Base-by-base conservation (phyloP, 2,888 invertebrate species). In the Pachydiplax longipennis region DNA sequence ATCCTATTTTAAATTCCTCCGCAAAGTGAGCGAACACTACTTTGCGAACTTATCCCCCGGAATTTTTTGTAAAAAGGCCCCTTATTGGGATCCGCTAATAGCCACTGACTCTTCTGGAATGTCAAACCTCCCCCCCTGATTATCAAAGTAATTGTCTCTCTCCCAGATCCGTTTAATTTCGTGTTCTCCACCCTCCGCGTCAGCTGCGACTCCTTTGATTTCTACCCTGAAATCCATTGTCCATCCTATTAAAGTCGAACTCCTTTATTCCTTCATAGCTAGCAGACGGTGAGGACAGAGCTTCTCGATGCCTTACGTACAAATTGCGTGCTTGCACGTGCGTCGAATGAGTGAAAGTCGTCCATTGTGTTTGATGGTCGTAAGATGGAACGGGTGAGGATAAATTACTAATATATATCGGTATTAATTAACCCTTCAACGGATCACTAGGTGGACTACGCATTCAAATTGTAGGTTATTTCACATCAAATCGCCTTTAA, bases 61-160 rank as follows among this genome's bases (percentile, higher is more conserved):
- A 61, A 31, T 61, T 87, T 61, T 61, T 31, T 22, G 58, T 87
- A 73, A 61, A 87, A 61, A 87, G 61, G n/a, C 61, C 40, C 37
- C 87, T 61, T 65, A 87, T 61, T 87, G 87, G 61, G 22, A 22
- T 87, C 61, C 22, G n/a, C 87, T 87, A 87, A 87, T 87, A 87
- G 87, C 87, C 87, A 65, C 87, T 87, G 87, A 87, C 61, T 87
- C 65, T 61, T 87, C 40, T n/a, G 40, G n/a, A 87, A 87, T 61
- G 87, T 65, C 87, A 65, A 87, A 65, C 87, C 87, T 87, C n/a
- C 35, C 37, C 35, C 58, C 37, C 87, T 87, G 61, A 87, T 87
- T 87, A 87, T 87, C 58, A 65, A 87, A 87, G 87, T 61, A 61
- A 65, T 87, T 12, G 61, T 61, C 48, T 48, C 58, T 83, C 35